Percentiles rank a stretch among this genome's conserved stretches.
Conservation (phyloP, 1,140 invertebrate genomes). For the Aphelenchoides fujianensis region DNA sequence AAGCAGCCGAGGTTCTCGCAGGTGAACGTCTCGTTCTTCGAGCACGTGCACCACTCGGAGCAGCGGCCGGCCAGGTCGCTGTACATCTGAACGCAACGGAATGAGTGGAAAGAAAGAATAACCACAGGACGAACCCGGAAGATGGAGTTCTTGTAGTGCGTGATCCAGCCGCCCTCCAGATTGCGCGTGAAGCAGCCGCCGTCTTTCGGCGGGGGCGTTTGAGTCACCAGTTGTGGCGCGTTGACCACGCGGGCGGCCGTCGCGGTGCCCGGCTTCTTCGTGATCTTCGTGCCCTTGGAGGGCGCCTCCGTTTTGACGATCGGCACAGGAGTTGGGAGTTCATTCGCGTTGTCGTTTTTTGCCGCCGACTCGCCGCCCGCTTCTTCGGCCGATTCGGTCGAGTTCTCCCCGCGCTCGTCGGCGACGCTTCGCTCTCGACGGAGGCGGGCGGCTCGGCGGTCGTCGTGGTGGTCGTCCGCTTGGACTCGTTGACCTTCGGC, state of each 20-base stretch:
- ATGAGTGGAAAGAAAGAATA: neutral
- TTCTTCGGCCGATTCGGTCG: neutral
- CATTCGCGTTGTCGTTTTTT: neutral
- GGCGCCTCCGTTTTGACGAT: neutral
- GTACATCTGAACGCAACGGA: constrained; percentile 44
- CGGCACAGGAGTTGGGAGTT: neutral
- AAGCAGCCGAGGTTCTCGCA: constrained; percentile 52
- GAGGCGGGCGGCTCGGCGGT: neutral
- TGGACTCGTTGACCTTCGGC: neutral
- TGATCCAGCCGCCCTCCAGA: constrained; percentile 52
- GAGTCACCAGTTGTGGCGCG: constrained; percentile 31
- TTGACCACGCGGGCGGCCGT: neutral
- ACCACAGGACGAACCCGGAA: constrained; percentile 38
- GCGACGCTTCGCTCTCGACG: neutral
- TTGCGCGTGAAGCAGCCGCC: constrained; percentile 49
- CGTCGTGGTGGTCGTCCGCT: constrained; percentile 18
- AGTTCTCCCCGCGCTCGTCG: neutral
- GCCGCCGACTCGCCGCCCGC: neutral
- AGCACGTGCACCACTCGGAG: constrained; percentile 58
- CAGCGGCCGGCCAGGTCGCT: constrained; percentile 56
- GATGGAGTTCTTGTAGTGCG: constrained; percentile 49
- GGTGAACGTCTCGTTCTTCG: constrained; percentile 37
- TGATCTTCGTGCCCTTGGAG: neutral
- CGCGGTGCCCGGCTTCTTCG: neutral
- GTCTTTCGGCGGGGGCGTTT: constrained; percentile 39